Percentiles rank a stretch among this genome's conserved stretches.
phyloP scores from a whole-genome alignment of 1,140 invertebrate species.

The Philotrypesis tridentata region DNA sequence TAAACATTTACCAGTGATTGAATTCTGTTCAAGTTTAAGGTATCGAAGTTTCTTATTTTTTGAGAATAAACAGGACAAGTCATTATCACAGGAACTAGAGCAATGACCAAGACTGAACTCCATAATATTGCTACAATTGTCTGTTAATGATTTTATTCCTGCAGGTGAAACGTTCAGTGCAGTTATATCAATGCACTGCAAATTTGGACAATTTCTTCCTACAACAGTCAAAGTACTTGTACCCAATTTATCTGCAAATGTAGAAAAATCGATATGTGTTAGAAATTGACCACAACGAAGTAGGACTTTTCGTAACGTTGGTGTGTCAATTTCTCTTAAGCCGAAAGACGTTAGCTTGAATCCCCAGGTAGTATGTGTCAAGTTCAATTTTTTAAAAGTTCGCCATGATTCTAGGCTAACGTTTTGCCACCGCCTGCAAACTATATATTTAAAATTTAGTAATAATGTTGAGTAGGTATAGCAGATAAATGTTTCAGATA shows the following conservation, averaged over 20 bases:
- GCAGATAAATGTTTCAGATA: background rate
- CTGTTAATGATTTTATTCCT: slow-evolving; percentile 60
- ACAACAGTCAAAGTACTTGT: slow-evolving; percentile 65
- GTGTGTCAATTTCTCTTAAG: slow-evolving; percentile 54
- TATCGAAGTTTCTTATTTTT: slow-evolving; percentile 60
- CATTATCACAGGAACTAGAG: slow-evolving; percentile 59
- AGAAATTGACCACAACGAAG: slow-evolving; percentile 65
- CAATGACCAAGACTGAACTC: slow-evolving; percentile 60
- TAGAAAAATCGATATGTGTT: slow-evolving; percentile 58
- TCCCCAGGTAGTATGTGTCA: slow-evolving; percentile 57
- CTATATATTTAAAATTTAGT: too few relatives aligned
- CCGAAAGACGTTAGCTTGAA: slow-evolving; percentile 18
- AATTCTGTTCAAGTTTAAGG: slow-evolving; percentile 55
- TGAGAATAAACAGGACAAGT: slow-evolving; percentile 63
- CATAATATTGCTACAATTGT: slow-evolving; percentile 60
- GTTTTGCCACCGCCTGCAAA: slow-evolving; percentile 66
- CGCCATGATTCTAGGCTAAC: slow-evolving; percentile 64
- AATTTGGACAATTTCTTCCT: slow-evolving; percentile 65
- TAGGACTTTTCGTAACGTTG: slow-evolving; percentile 63
- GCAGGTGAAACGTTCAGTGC: slow-evolving; percentile 59
- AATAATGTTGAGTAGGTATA: too few relatives aligned
- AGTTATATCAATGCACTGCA: slow-evolving; percentile 62
- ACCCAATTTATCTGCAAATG: slow-evolving; percentile 49
- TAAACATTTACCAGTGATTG: slow-evolving; percentile 63
- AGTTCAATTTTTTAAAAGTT: slow-evolving; percentile 59